Evolutionary conservation across 2,888 invertebrate genomes (phyloP).

Genomic region (Dendrolimus houi): DNA sequence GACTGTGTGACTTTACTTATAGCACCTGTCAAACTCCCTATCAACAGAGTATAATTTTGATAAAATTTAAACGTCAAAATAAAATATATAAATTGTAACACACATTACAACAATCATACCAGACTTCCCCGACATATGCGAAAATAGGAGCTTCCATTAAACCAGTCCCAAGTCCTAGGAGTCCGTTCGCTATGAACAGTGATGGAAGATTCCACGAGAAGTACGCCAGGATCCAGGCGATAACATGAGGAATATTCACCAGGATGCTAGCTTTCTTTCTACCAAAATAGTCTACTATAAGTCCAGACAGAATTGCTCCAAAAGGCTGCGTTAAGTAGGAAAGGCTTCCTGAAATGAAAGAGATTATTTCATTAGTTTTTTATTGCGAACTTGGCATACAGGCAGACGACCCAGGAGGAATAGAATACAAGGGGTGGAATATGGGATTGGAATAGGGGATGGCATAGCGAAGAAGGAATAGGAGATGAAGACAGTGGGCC

Average conservation of each 20-base stretch:
- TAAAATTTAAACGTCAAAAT: not conserved
- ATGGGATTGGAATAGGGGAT: too few relatives aligned
- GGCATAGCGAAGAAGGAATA: too few relatives aligned
- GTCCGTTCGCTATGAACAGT: slow-evolving; percentile 62
- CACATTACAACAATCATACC: slow-evolving; percentile 29
- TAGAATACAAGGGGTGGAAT: too few relatives aligned
- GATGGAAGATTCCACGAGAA: slow-evolving; percentile 56
- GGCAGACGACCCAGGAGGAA: not conserved
- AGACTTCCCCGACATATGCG: slow-evolving; percentile 76
- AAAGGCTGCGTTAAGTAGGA: slow-evolving; percentile 73
- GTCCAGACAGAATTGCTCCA: slow-evolving; percentile 73
- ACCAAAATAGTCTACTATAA: slow-evolving; percentile 71
- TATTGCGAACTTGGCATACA: not conserved
- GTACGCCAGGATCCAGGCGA: slow-evolving; percentile 74
- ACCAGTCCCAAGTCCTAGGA: slow-evolving; percentile 73
- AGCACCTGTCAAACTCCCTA: too few relatives aligned
- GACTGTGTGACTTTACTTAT: too few relatives aligned
- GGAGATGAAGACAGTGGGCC: too few relatives aligned
- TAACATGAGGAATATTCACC: slow-evolving; percentile 71
- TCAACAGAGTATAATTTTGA: too few relatives aligned
- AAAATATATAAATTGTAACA: not conserved
- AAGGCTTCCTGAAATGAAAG: slow-evolving; percentile 62
- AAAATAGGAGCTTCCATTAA: slow-evolving; percentile 77
- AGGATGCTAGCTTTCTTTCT: slow-evolving; percentile 71
- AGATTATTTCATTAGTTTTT: not conserved